Conservation (phyloP, 2,888 invertebrate species). For the Itoplectis maculator region DNA sequence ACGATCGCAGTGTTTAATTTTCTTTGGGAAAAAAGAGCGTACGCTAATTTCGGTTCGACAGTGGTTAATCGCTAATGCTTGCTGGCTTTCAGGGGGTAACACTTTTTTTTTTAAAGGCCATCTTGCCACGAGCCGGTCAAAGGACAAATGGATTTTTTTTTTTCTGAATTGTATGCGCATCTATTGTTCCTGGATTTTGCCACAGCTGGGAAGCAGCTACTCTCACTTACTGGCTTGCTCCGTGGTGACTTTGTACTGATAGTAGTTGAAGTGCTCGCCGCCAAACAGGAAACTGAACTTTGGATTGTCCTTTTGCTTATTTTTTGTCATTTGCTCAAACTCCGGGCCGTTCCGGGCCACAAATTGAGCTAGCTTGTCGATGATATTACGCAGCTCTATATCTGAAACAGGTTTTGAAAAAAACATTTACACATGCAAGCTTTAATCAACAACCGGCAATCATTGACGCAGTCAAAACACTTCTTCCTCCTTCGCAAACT, state of each 20-base stretch:
- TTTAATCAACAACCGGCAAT: too few species aligned
- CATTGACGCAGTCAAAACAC: too few species aligned
- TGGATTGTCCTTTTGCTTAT: slow-evolving; percentile 98
- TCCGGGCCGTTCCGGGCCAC: slow-evolving; percentile 99
- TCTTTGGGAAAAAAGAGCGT: slow-evolving; percentile 32
- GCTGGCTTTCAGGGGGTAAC: neutral
- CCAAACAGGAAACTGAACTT: slow-evolving; percentile 99
- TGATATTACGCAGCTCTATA: slow-evolving; percentile 97
- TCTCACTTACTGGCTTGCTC: slow-evolving; percentile 95
- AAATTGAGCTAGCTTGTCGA: slow-evolving; percentile 99
- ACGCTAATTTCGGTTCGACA: slow-evolving; percentile 70
- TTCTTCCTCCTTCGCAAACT: too few species aligned
- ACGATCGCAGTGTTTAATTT: slow-evolving; percentile 37
- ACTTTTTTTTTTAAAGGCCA: neutral
- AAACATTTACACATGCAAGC: too few species aligned
- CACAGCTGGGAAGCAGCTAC: slow-evolving; percentile 69
- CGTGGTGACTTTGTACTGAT: slow-evolving; percentile 97
- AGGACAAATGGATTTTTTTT: neutral
- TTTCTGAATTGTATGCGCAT: slow-evolving; percentile 55
- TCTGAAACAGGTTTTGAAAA: slow-evolving; percentile 85
- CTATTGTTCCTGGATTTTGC: slow-evolving; percentile 64
- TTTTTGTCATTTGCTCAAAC: slow-evolving; percentile 99
- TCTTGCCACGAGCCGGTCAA: neutral
- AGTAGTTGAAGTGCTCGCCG: slow-evolving; percentile 97
- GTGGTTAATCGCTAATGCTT: slow-evolving; percentile 59